Evolutionary conservation across 1,140 invertebrate species (phyloP).

Genomic region (Ooceraea biroi): DNA sequence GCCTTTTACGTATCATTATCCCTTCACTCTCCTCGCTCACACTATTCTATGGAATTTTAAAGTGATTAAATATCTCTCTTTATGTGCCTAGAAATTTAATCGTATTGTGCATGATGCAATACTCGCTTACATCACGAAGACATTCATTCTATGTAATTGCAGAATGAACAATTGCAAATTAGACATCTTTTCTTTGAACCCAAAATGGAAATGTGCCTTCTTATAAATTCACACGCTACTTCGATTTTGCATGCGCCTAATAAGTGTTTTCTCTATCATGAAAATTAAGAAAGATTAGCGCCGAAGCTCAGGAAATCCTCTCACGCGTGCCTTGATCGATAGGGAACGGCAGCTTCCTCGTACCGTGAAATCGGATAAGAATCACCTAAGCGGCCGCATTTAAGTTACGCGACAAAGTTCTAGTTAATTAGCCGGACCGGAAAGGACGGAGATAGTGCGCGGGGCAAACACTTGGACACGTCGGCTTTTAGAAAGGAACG

Average conservation of each 20-base stretch:
- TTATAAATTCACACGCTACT: not conserved
- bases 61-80: slow-evolving; percentile 24
- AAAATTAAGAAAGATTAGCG: not conserved
- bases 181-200: slow-evolving; percentile 8
- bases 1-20: not conserved
- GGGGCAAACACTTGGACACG: slow-evolving; percentile 13
- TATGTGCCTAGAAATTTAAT: slow-evolving; percentile 15
- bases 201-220: not conserved
- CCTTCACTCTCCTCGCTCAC: not conserved
- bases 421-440: slow-evolving; percentile 62
- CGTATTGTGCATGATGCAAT: not conserved
- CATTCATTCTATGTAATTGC: slow-evolving; percentile 33
- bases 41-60: not conserved
- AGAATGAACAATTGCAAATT: slow-evolving; percentile 47
- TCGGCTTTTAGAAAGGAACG: slow-evolving; percentile 44
- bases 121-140: slow-evolving; percentile 8
- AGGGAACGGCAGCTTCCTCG: slow-evolving; percentile 8
- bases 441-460: slow-evolving; percentile 15
- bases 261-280: not conserved
- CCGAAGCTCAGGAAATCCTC: not conserved
- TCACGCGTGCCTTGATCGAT: slow-evolving; percentile 43
- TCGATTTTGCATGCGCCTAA: not conserved
- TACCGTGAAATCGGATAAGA: slow-evolving; percentile 62
- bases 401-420: slow-evolving; percentile 34
- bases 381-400: slow-evolving; percentile 44